Percentiles rank a stretch among this genome's conserved stretches.
These are phyloP conservation scores for Drosophila lacteicornis DNA, from an alignment of 1,140 invertebrate species.

Conservation along the genomic window DNA sequence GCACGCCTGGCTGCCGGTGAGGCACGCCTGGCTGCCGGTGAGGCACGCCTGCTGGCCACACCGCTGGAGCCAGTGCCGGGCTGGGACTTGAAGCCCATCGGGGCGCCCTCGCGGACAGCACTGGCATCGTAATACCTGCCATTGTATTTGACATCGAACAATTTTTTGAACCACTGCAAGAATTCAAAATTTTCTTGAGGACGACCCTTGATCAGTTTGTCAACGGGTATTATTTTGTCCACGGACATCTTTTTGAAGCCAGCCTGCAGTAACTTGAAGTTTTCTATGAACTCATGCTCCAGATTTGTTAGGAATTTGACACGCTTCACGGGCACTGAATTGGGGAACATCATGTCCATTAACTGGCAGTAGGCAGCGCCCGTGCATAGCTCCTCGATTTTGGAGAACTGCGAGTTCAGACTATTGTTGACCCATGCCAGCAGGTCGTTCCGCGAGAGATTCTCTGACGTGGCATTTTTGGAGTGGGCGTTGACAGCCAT, in stretches of 20 bases:
- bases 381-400: slow-evolving; percentile 99
- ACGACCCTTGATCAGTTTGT: slow-evolving; percentile 96
- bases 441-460: slow-evolving; percentile 94
- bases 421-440: slow-evolving; percentile 99
- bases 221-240: slow-evolving; percentile 97
- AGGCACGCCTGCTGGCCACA: too few relatives aligned
- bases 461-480: too few relatives aligned
- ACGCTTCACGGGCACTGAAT: slow-evolving; percentile 96
- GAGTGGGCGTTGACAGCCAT: too few relatives aligned
- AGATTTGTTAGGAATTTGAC: slow-evolving; percentile 99
- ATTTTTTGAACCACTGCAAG: slow-evolving; percentile 99
- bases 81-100: slow-evolving; percentile 88
- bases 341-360: slow-evolving; percentile 99
- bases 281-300: slow-evolving; percentile 99
- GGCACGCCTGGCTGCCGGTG: too few relatives aligned
- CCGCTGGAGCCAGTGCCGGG: too few relatives aligned
- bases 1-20: too few relatives aligned
- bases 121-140: slow-evolving; percentile 96
- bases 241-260: slow-evolving; percentile 98
- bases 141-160: slow-evolving; percentile 99
- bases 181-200: slow-evolving; percentile 99
- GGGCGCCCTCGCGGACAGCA: slow-evolving; percentile 92
- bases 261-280: slow-evolving; percentile 99
- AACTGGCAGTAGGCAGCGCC: slow-evolving; percentile 99
- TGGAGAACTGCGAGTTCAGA: slow-evolving; percentile 95